A percentile compares a stretch with the other conserved stretches of the same genome.
Evolutionary conservation across 2,888 invertebrate species (phyloP).

Genomic region (Oligia strigilis): DNA sequence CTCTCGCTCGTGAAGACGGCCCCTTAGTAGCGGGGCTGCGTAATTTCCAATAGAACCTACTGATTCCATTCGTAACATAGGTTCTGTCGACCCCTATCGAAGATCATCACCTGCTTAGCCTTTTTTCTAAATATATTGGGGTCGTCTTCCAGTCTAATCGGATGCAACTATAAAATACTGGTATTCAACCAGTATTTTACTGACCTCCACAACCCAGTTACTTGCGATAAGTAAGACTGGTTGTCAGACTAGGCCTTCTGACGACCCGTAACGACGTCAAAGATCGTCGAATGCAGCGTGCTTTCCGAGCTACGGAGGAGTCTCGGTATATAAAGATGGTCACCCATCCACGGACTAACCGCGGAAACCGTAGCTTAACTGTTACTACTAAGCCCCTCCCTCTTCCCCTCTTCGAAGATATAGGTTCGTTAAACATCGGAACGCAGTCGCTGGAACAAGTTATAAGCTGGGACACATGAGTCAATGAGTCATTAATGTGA

Average conservation of each 20-base stretch:
- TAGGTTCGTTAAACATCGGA: constrained; percentile 6
- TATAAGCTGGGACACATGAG: constrained; percentile 38
- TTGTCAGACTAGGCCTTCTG: not conserved
- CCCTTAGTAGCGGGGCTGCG: too few species aligned
- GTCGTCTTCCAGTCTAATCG: not conserved
- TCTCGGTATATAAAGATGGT: not conserved
- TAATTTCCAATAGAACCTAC: too few species aligned
- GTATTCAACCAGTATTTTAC: not conserved
- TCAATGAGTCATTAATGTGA: constrained; percentile 56
- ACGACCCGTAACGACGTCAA: not conserved
- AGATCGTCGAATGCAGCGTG: not conserved
- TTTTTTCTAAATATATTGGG: not conserved
- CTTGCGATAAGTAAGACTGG: not conserved
- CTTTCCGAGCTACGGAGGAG: not conserved
- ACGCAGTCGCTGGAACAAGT: constrained; percentile 33
- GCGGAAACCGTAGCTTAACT: not conserved
- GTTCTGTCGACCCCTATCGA: too few species aligned
- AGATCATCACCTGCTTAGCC: too few species aligned
- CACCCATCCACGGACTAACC: not conserved
- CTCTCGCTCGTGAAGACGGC: too few species aligned
- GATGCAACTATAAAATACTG: not conserved
- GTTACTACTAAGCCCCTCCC: too few species aligned
- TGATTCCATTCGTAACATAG: too few species aligned
- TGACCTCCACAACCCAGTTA: not conserved
- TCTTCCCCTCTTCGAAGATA: not conserved